phyloP scores from a whole-genome alignment of 2,797 vertebrate genomes.

The Scolopax rusticola region DNA sequence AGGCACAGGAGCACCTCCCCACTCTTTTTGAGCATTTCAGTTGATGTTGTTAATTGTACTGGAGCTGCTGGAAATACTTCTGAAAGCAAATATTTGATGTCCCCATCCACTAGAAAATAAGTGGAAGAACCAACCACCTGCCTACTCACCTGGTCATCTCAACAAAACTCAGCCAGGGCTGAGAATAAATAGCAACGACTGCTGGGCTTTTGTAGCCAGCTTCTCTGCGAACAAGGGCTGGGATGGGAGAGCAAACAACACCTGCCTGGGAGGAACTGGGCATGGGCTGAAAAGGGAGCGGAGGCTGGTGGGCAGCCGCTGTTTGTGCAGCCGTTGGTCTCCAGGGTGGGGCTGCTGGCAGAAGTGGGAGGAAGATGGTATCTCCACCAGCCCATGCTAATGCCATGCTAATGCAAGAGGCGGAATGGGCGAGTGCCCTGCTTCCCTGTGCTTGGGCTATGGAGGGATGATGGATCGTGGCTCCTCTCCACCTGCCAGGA shows the following conservation, averaged over 20 bases:
- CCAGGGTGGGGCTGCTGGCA: slow-evolving; percentile 10
- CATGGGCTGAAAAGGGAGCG: not conserved
- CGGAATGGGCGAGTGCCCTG: rapidly evolving
- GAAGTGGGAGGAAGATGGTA: not conserved
- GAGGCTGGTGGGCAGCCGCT: not conserved
- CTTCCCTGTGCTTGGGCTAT: rapidly evolving
- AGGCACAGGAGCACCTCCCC: not conserved
- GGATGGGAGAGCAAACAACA: slow-evolving; percentile 54
- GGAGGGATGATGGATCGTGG: rapidly evolving
- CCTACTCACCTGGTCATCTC: not conserved
- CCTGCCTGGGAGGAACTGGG: slow-evolving; percentile 22
- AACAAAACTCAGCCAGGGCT: not conserved
- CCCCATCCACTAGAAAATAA: slow-evolving; percentile 4
- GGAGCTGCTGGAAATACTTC: not conserved
- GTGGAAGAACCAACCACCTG: not conserved
- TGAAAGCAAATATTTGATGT: slow-evolving; percentile 66
- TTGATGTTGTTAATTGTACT: not conserved
- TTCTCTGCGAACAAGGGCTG: not conserved
- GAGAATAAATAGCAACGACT: slow-evolving; percentile 28
- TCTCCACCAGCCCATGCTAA: not conserved
- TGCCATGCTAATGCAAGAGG: not conserved
- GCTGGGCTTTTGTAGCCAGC: slow-evolving; percentile 12
- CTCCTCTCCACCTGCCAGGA: not conserved
- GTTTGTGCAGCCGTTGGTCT: slow-evolving; percentile 12
- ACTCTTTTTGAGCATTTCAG: not conserved